A percentile compares a stretch with the other conserved stretches of the same genome.
Evolutionary conservation across 2,888 invertebrate species (phyloP).

Genomic region (Drosophila testacea): DNA sequence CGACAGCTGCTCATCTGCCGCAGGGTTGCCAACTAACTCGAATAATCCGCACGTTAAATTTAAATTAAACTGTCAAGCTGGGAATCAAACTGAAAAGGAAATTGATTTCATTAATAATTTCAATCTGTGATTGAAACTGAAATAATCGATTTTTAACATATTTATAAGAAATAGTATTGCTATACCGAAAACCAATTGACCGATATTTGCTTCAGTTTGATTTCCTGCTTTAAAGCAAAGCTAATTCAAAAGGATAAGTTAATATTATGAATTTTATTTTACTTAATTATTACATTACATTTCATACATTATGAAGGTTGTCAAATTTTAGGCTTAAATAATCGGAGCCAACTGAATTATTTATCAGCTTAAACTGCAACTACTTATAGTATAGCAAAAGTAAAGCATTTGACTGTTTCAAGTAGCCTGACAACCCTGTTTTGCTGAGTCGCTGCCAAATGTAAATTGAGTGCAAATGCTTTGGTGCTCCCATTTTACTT

Average conservation of each 20-base stretch:
- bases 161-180: too few species aligned
- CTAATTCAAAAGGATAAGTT: not conserved
- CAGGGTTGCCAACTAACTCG: slow-evolving; percentile 39
- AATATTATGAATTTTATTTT: not conserved
- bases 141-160: too few species aligned
- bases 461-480: slow-evolving; percentile 53
- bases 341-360: too few species aligned
- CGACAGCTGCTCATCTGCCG: slow-evolving; percentile 7
- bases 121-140: too few species aligned
- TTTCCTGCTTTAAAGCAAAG: not conserved
- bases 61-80: too few species aligned
- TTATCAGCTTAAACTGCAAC: too few species aligned
- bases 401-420: not conserved
- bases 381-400: too few species aligned
- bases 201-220: too few species aligned
- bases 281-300: not conserved
- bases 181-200: too few species aligned
- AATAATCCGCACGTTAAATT: not conserved
- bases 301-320: not conserved
- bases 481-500: slow-evolving; percentile 31
- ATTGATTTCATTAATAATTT: too few species aligned
- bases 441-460: slow-evolving; percentile 36
- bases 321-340: not conserved
- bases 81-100: too few species aligned
- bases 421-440: slow-evolving; percentile 31